Evolutionary conservation across 1,140 invertebrate species (phyloP), one percentile per base, ranked within the genome.

Genomic region (Sitophilus oryzae): DNA sequence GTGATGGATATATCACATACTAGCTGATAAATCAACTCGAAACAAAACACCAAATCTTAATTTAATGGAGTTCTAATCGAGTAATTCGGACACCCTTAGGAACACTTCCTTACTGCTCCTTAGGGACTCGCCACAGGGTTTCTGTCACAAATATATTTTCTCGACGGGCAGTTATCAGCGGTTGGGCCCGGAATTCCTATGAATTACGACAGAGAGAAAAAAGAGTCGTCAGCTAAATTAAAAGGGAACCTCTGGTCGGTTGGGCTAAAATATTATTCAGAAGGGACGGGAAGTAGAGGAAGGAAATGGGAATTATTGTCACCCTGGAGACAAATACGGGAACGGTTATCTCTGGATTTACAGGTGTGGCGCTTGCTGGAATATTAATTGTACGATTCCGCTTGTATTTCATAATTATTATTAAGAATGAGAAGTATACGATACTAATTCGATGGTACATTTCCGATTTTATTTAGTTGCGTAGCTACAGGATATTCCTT

Each of bases 181-280:
- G 19, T 10, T 18, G 25, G 25, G 25, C 5, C 25, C 5, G 11
- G 25, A n/a, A 11, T 15, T 21, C 18, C 19, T 42, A 19, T 42
- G 21, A 42, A 42, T 42, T 20, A 42, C 40, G 37, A 21, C 6
- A 42, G 21, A 42, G 16, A 42, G 2, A 42, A 21, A 42, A 42
- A 11, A 42, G 2, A 42, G 19, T 42, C 40, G 20, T 42, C 40
- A 42, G 15, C 40, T 4, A 42, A 42, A 42, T 42, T 42, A 42
- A 21, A 42, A 42, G 16, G 1, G 2, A 18, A 1, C 40, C 21
- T 15, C 15, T 18, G 15, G 40, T 15, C 16, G 15, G 11, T 10
- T 21, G 15, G 40, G 2, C 21, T 42, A 42, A 42, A 20, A 20
- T 42, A 18, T 42, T 42, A 6, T 42, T 5, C 19, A 2, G 5